phyloP scores from a whole-genome alignment of 2,888 invertebrate species.

The Amitus sp. region DNA sequence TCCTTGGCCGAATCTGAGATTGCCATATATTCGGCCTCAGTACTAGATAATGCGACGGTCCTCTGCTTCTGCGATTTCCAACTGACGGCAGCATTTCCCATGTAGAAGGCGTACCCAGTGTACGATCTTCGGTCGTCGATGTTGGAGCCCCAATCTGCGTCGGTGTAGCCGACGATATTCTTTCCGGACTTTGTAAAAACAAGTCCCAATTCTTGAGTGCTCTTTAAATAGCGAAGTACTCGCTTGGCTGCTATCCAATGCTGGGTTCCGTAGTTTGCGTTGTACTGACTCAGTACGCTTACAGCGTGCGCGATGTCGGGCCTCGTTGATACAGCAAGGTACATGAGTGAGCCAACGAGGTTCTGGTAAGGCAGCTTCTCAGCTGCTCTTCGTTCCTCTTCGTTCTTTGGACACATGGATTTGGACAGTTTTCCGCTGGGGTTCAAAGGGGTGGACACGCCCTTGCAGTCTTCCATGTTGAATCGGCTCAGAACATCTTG shows the following conservation, averaged over 20 bases:
- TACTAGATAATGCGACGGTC: slow-evolving; percentile 10
- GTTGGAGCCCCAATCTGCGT: slow-evolving; percentile 17
- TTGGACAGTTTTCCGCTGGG: slow-evolving; percentile 13
- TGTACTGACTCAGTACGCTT: slow-evolving; percentile 34
- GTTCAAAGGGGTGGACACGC: slow-evolving; percentile 43
- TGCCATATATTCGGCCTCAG: slow-evolving; percentile 27
- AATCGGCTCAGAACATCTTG: slow-evolving; percentile 43
- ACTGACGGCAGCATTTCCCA: slow-evolving; percentile 1
- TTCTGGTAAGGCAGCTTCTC: slow-evolving; percentile 22
- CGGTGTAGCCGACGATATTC: slow-evolving; percentile 5
- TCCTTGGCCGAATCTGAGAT: slow-evolving; percentile 26
- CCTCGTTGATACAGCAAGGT: slow-evolving; percentile 28
- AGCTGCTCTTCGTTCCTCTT: slow-evolving; percentile 17
- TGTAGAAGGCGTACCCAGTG: slow-evolving; percentile 9
- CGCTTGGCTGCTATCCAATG: slow-evolving; percentile 32
- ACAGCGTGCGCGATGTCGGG: slow-evolving; percentile 36
- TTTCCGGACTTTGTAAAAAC: not conserved
- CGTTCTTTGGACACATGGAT: slow-evolving; percentile 10
- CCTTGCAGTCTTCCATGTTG: slow-evolving; percentile 46
- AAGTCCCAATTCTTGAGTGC: slow-evolving; percentile 5
- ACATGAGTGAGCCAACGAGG: slow-evolving; percentile 31
- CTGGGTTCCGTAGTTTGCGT: not conserved
- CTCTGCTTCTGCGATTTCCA: slow-evolving; percentile 17
- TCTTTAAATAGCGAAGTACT: slow-evolving; percentile 19
- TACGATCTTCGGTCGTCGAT: slow-evolving; percentile 10